Percentiles rank a stretch among this genome's conserved stretches.
phyloP scores from a whole-genome alignment of 2,888 invertebrate genomes.

The Cloeon dipterum region DNA sequence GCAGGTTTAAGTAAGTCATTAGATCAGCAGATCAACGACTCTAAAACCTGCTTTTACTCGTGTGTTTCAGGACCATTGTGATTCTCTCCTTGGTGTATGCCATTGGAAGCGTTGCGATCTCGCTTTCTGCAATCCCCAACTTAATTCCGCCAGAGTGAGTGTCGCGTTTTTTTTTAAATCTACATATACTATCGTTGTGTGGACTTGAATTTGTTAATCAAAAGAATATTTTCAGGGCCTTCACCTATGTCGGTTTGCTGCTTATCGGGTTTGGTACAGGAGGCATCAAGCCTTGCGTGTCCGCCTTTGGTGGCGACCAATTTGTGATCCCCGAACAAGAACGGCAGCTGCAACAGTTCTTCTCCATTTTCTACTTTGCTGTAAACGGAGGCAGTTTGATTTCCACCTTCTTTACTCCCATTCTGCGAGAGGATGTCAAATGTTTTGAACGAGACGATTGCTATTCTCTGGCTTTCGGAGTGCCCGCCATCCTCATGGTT shows the following conservation, averaged over 20 bases:
- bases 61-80: slow-evolving; percentile 24
- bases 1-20: slow-evolving; percentile 26
- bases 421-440: slow-evolving; percentile 35
- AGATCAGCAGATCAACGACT: too few species aligned
- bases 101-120: slow-evolving; percentile 26
- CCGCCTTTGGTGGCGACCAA: slow-evolving; percentile 91
- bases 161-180: background rate
- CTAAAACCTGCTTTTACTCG: too few species aligned
- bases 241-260: slow-evolving; percentile 40
- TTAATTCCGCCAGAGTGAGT: slow-evolving; percentile 3
- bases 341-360: slow-evolving; percentile 56
- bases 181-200: too few species aligned
- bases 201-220: too few species aligned
- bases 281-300: slow-evolving; percentile 88
- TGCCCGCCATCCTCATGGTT: slow-evolving; percentile 48
- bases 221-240: slow-evolving; percentile 22
- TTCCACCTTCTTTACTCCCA: slow-evolving; percentile 48
- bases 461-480: slow-evolving; percentile 52
- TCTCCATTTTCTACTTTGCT: slow-evolving; percentile 83
- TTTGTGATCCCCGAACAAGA: slow-evolving; percentile 62
- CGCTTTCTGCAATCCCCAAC: slow-evolving; percentile 15
- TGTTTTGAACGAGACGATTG: slow-evolving; percentile 46
- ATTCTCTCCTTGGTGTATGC: slow-evolving; percentile 31
- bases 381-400: slow-evolving; percentile 44
- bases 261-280: slow-evolving; percentile 78